Evolutionary conservation across 2,797 vertebrate genomes (phyloP).

Genomic region (Natrix natrix): DNA sequence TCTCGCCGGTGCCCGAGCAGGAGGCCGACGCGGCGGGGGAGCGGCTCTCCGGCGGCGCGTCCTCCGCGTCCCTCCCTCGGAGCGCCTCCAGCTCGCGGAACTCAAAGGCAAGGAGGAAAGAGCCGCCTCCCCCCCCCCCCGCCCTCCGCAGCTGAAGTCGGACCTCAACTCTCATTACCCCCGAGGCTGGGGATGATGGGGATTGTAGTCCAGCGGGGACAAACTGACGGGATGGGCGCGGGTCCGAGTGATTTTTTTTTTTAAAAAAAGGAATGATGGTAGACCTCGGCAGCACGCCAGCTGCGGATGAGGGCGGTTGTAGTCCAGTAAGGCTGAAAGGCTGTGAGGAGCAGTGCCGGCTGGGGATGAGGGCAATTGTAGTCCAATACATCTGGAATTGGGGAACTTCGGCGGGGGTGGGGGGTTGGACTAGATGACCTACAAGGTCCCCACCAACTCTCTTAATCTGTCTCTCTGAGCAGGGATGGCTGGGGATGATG

Average conservation of each 20-base stretch:
- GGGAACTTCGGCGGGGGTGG: not conserved
- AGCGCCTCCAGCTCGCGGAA: not conserved
- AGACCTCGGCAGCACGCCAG: not conserved
- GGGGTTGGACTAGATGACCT: not conserved
- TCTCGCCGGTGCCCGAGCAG: slow-evolving; percentile 3
- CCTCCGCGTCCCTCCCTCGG: not conserved
- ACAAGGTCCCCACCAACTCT: not conserved
- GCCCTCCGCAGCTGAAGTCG: not conserved
- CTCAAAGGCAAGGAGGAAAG: not conserved
- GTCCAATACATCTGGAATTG: not conserved
- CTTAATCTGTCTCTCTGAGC: not conserved
- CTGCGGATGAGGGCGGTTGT: not conserved
- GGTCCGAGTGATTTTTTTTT: not conserved
- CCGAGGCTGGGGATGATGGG: not conserved
- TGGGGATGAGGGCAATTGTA: not conserved
- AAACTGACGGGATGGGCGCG: not conserved
- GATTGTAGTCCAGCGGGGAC: not conserved
- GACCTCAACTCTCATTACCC: not conserved
- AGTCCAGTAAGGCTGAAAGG: not conserved
- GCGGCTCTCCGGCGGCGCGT: not conserved
- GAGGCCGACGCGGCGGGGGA: slow-evolving; percentile 10
- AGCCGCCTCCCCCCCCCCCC: not conserved
- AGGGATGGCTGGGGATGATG: not conserved
- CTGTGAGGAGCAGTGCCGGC: too few relatives aligned
- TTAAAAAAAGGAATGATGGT: not conserved